Evolutionary conservation across 2,797 vertebrate species (phyloP), one percentile per base, ranked within the genome.

Genomic region (Scomberomorus guttatus): DNA sequence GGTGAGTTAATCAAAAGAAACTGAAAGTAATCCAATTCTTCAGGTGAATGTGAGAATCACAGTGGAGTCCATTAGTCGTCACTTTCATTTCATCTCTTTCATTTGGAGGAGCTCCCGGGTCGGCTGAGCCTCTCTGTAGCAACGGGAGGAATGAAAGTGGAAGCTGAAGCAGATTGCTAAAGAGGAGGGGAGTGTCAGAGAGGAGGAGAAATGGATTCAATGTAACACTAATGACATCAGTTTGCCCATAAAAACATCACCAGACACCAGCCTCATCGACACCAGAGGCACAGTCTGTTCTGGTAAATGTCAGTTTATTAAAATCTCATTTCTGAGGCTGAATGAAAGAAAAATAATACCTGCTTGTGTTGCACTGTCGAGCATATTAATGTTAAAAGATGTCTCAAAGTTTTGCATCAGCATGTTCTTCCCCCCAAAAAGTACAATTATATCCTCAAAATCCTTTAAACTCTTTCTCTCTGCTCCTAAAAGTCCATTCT

Each of bases 1-100:
- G 11, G 8, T 24, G 42, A 58, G 32, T 70, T 39, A 22, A 77
- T 70, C 22, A 18, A 39, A 63, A 46, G n/a, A 32, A 22, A 67
- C 22, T 24, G 0, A 4, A 51, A 3, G 17, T 46, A 27, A 29
- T 77, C 13, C 18, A n/a, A 5, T 32, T 42, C 18, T 62, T 42
- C 22, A 6, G 18, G 5, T 64, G 13, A 64, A 51, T 64, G 17
- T 44, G 25, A 7, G 10, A 57, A 20, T 25, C 55, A 42, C 51
- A 20, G 20, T 1, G 29, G 6, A 34, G 32, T 51, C 15, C 6
- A 48, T 73, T 27, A 34, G 42, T 44, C 34, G 44, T 39, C 10
- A 17, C 29, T 58, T 51, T 63, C 39, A 50, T 51, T 51, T 39
- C 17, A 25, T 56, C 39, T 12, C 42, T 60, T 67, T 48, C 24